These are phyloP conservation scores for Chaetophractus vellerosus DNA, from an alignment of 2,797 vertebrate species.

Conservation along the genomic window DNA sequence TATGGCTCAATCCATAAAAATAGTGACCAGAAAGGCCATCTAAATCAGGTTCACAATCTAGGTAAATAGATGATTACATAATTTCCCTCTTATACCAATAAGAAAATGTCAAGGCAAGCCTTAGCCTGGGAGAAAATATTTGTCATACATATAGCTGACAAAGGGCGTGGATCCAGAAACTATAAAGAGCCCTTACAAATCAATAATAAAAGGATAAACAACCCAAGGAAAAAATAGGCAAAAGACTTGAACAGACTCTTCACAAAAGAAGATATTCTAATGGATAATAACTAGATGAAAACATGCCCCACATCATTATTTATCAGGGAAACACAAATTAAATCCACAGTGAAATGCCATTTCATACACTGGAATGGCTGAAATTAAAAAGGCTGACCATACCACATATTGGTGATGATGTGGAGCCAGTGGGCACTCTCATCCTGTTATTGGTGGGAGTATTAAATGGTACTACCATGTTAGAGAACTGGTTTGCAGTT, in stretches of 20 bases:
- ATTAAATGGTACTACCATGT: neutral
- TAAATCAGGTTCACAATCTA: neutral
- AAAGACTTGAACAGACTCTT: neutral
- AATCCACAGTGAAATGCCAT: neutral
- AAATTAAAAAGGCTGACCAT: neutral
- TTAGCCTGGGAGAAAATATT: neutral
- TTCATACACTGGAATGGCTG: neutral
- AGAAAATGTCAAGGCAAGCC: conserved; percentile 31
- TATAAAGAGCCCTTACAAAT: no score
- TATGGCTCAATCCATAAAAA: neutral
- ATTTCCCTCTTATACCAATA: neutral
- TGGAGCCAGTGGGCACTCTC: neutral
- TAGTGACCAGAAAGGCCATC: neutral
- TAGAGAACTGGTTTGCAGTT: neutral
- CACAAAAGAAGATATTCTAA: neutral
- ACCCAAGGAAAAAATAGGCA: neutral
- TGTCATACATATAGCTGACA: neutral
- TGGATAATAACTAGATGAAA: neutral
- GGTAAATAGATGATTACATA: neutral
- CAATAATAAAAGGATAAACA: neutral
- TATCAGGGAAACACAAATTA: conserved; percentile 40
- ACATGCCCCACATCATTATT: neutral
- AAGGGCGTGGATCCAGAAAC: neutral
- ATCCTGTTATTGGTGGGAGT: neutral
- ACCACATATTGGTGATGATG: neutral